A percentile compares a stretch with the other conserved stretches of the same genome.
Evolutionary conservation across 2,888 invertebrate genomes (phyloP).

Genomic region (Drosophila villosipedis): DNA sequence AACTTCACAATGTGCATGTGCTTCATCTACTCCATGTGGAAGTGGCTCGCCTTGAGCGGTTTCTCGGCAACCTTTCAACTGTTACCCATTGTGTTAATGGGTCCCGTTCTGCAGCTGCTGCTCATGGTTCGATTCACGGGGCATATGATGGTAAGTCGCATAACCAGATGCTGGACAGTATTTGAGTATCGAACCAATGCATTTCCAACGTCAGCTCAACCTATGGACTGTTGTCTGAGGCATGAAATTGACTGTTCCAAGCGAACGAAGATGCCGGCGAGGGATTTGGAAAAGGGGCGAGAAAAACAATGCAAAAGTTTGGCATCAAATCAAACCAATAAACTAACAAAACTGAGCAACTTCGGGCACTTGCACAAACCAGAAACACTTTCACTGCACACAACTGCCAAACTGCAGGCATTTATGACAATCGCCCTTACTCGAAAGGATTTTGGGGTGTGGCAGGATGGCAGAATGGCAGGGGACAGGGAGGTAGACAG

Average conservation of each 20-base stretch:
- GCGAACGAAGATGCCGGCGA: conserved; percentile 14
- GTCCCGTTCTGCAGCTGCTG: conserved; percentile 54
- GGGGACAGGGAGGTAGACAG: conserved; percentile 19
- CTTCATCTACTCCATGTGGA: conserved; percentile 51
- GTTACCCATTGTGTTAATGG: conserved; percentile 44
- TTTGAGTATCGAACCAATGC: conserved; percentile 3
- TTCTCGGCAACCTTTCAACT: conserved; percentile 26
- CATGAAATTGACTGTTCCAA: conserved; percentile 48
- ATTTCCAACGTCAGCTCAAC: conserved; percentile 30
- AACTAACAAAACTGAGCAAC: conserved; percentile 59
- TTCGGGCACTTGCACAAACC: conserved; percentile 46
- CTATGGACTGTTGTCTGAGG: conserved; percentile 49
- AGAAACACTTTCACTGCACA: conserved; percentile 74
- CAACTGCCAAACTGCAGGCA: conserved; percentile 75
- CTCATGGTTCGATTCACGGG: conserved; percentile 39
- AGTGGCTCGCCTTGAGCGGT: conserved; percentile 32
- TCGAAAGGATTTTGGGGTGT: background rate
- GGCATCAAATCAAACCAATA: conserved; percentile 72
- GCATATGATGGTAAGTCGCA: conserved; percentile 51
- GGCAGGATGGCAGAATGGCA: background rate
- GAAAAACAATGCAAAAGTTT: conserved; percentile 43
- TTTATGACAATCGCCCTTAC: conserved; percentile 65
- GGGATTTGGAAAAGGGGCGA: background rate
- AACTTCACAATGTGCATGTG: conserved; percentile 53
- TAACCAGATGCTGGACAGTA: background rate